Conservation (phyloP, 2,888 invertebrate species). For the Dendrolimus houi region DNA sequence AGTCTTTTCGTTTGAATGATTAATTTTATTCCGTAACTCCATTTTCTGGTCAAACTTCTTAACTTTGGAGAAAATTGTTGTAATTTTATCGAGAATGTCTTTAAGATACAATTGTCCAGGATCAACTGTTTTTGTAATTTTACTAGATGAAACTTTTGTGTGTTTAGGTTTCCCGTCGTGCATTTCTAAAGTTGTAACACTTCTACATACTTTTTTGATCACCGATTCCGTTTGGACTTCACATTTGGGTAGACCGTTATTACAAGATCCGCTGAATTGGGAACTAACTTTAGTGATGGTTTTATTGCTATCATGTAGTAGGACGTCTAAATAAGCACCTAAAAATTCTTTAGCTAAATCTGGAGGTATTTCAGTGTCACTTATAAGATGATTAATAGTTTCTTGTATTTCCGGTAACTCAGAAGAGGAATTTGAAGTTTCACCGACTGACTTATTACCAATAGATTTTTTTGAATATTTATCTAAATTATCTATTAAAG, state of each 20-base stretch:
- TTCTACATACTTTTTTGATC: constrained; percentile 37
- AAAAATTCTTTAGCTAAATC: constrained; percentile 49
- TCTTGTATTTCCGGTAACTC: constrained; percentile 46
- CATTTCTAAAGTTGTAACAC: constrained; percentile 28
- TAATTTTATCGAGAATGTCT: constrained; percentile 47
- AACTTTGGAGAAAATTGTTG: constrained; percentile 37
- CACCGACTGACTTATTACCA: constrained; percentile 12
- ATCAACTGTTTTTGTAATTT: constrained; percentile 20
- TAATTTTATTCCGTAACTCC: constrained; percentile 10
- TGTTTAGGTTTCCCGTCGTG: constrained; percentile 8
- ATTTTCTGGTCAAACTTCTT: constrained; percentile 16
- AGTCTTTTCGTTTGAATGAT: constrained; percentile 12
- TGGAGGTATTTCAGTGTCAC: constrained; percentile 40
- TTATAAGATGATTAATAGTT: constrained; percentile 46
- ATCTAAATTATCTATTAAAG: constrained; percentile 40
- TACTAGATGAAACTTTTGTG: constrained; percentile 6
- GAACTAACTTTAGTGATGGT: constrained; percentile 24
- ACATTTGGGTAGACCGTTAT: constrained; percentile 16
- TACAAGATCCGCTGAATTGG: constrained; percentile 20
- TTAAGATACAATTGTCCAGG: constrained; percentile 41
- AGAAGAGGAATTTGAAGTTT: constrained; percentile 36
- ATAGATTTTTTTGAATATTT: constrained; percentile 20
- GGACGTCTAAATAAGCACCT: constrained; percentile 42
- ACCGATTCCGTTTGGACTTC: constrained; percentile 44
- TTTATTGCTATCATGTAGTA: constrained; percentile 30